A percentile compares a stretch with the other conserved stretches of the same genome.
Conservation (phyloP, 2,797 vertebrate genomes). For the Clarias pachynema region DNA sequence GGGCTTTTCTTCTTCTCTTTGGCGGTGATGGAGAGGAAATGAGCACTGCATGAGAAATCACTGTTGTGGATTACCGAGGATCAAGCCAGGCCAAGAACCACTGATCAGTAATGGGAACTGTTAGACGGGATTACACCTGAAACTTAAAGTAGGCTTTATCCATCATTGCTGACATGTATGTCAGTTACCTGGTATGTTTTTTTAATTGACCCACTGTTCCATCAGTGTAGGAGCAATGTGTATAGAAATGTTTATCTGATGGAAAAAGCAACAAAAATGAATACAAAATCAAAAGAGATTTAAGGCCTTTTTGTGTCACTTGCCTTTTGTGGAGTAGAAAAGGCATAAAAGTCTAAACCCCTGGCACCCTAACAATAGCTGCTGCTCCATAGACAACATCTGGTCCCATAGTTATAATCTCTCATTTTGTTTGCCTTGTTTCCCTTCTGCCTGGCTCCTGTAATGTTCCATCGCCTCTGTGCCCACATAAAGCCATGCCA, state of each 20-base stretch:
- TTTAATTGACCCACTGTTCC: background rate
- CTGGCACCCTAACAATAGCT: conserved; percentile 46
- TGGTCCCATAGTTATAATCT: conserved; percentile 12
- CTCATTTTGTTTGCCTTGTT: conserved; percentile 47
- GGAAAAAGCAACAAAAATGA: conserved; percentile 37
- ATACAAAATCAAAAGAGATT: conserved; percentile 49
- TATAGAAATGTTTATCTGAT: conserved; percentile 29
- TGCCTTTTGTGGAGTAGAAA: background rate
- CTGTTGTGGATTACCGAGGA: conserved; percentile 43
- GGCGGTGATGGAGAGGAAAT: conserved; percentile 22
- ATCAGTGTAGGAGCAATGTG: conserved; percentile 2
- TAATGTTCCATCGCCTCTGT: conserved; percentile 70
- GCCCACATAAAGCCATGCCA: conserved; percentile 74
- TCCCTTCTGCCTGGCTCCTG: conserved; percentile 50
- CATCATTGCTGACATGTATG: background rate
- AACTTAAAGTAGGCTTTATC: background rate
- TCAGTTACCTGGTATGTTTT: background rate
- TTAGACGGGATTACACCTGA: conserved; percentile 39
- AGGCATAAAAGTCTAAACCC: background rate
- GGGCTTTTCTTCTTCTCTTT: conserved; percentile 4
- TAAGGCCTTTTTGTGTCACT: conserved; percentile 35
- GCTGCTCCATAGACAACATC: conserved; percentile 28
- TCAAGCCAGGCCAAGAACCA: conserved; percentile 13
- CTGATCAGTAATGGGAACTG: conserved; percentile 7
- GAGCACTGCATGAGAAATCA: conserved; percentile 12